Percentiles rank a stretch among this genome's conserved stretches.
Evolutionary conservation across 2,113 vertebrate species (phyloP).

Genomic region (Lophius piscatorius): DNA sequence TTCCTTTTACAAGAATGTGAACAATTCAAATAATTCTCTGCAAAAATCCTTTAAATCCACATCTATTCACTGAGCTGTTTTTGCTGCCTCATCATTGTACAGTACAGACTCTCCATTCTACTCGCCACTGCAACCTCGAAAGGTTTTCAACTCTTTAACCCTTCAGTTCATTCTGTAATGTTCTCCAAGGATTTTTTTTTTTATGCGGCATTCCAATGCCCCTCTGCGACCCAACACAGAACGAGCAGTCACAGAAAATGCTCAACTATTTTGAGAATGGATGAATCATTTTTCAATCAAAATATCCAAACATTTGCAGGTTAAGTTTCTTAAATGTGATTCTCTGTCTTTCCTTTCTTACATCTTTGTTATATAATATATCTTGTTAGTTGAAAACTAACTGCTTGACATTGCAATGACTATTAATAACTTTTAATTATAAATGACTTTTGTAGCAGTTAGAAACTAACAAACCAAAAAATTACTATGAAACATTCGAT

Average conservation of each 20-base stretch:
- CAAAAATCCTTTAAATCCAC: slow-evolving; percentile 61
- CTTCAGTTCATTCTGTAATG: neutral
- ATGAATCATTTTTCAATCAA: neutral
- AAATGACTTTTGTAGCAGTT: too few relatives aligned
- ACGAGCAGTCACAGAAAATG: neutral
- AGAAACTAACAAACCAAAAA: neutral
- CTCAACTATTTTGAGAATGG: neutral
- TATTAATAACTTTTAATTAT: too few relatives aligned
- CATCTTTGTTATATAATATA: neutral
- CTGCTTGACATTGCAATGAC: neutral
- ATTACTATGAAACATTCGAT: neutral
- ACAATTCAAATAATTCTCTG: slow-evolving; percentile 41
- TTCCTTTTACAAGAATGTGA: slow-evolving; percentile 22
- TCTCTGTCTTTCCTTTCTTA: neutral
- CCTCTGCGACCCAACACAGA: too few relatives aligned
- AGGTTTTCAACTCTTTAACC: slow-evolving; percentile 18
- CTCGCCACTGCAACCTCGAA: slow-evolving; percentile 36
- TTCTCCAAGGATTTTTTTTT: neutral
- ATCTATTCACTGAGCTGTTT: slow-evolving; percentile 61
- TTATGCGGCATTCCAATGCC: neutral
- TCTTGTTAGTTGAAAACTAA: neutral
- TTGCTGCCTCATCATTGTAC: slow-evolving; percentile 72
- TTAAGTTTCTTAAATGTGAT: neutral
- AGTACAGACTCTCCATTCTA: slow-evolving; percentile 37
- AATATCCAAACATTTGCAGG: neutral